Conservation (phyloP, 2,113 vertebrate genomes). For the Thomomys bottae region DNA sequence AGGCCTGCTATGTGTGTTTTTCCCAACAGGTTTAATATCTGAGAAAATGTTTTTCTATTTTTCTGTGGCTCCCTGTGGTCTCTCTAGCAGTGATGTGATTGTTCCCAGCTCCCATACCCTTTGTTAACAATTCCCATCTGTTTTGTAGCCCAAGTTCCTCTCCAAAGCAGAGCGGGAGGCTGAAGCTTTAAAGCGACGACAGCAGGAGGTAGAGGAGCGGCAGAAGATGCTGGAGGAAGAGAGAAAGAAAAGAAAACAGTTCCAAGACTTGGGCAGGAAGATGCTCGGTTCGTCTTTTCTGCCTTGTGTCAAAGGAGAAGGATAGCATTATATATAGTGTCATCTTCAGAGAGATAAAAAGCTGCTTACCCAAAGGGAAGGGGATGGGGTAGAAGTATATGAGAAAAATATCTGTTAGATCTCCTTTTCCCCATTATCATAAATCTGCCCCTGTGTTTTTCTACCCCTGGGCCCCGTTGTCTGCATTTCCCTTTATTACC, state of each 20-base stretch:
- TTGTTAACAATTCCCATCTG: not conserved
- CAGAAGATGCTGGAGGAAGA: constrained; percentile 93
- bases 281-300: constrained; percentile 91
- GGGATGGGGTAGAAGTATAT: not conserved
- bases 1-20: constrained; percentile 23
- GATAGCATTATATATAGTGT: not conserved
- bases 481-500: not conserved
- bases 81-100: not conserved
- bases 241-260: constrained; percentile 95
- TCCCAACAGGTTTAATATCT: not conserved
- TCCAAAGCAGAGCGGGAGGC: constrained; percentile 96
- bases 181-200: constrained; percentile 93
- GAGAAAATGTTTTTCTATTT: not conserved
- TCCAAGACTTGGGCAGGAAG: constrained; percentile 97
- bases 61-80: not conserved
- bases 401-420: not conserved
- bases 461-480: not conserved
- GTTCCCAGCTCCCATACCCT: not conserved
- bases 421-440: accelerated
- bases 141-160: constrained; percentile 94
- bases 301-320: not conserved
- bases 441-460: not conserved
- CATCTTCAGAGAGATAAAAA: not conserved
- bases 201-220: constrained; percentile 92
- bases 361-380: not conserved